phyloP scores from a whole-genome alignment of 2,888 invertebrate genomes.

The Catocala fraxini region DNA sequence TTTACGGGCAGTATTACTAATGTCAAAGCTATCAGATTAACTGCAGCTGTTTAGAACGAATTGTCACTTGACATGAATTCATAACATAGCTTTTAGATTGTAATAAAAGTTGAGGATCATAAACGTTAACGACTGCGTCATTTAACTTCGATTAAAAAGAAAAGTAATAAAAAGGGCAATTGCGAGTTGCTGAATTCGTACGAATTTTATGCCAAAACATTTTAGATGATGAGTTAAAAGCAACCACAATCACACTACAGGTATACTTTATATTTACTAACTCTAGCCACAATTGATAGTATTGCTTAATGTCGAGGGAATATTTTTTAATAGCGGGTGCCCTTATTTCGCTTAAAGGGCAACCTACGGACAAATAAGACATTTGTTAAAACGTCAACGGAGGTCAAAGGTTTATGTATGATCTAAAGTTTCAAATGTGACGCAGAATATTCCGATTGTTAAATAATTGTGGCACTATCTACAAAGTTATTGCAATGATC shows the following conservation, averaged over 20 bases:
- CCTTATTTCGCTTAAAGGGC: too few relatives aligned
- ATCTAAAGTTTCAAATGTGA: too few relatives aligned
- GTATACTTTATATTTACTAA: slow-evolving; percentile 23
- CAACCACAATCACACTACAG: slow-evolving; percentile 24
- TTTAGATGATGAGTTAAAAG: slow-evolving; percentile 30
- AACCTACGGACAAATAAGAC: too few relatives aligned
- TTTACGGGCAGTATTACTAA: too few relatives aligned
- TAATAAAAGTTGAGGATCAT: slow-evolving; percentile 49
- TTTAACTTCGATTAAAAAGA: slow-evolving; percentile 56
- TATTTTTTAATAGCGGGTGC: too few relatives aligned
- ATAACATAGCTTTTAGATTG: slow-evolving; percentile 46
- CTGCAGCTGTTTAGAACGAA: slow-evolving; percentile 30
- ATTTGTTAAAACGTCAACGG: too few relatives aligned
- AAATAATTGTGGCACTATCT: too few relatives aligned
- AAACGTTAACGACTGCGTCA: slow-evolving; percentile 53
- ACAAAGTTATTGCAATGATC: too few relatives aligned
- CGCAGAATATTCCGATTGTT: too few relatives aligned
- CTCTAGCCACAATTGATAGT: not conserved
- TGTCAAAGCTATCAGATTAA: slow-evolving; percentile 1
- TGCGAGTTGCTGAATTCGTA: slow-evolving; percentile 43
- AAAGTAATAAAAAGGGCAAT: slow-evolving; percentile 48
- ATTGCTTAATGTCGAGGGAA: too few relatives aligned
- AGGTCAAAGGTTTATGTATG: too few relatives aligned
- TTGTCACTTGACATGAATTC: slow-evolving; percentile 47
- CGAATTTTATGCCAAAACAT: slow-evolving; percentile 43